phyloP scores from a whole-genome alignment of 2,797 vertebrate species.

The Sphenodon punctatus region DNA sequence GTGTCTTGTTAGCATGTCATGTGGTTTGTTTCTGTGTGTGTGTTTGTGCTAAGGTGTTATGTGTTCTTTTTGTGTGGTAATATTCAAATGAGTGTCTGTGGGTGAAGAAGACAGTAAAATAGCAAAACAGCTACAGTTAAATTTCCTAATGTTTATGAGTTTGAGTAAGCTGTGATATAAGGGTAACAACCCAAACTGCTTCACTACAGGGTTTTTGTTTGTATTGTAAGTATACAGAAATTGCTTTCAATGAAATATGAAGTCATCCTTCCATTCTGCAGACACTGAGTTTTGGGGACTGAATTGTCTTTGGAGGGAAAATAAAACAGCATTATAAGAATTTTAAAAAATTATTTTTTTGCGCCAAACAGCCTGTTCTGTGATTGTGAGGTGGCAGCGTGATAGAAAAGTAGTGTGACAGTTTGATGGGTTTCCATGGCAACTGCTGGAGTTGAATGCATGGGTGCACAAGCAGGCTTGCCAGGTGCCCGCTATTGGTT shows the following conservation, averaged over 20 bases:
- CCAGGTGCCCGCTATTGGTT: constrained; percentile 68
- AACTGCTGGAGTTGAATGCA: constrained; percentile 70
- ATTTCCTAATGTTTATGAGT: too few species aligned
- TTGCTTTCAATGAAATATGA: neutral
- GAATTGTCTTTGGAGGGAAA: constrained; percentile 40
- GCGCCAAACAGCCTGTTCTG: constrained; percentile 38
- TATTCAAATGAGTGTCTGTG: too few species aligned
- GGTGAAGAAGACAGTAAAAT: too few species aligned
- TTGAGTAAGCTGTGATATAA: too few species aligned
- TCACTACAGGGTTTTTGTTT: too few species aligned
- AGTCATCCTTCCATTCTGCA: constrained; percentile 7
- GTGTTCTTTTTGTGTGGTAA: too few species aligned
- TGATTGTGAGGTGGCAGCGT: constrained; percentile 42
- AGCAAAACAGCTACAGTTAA: too few species aligned
- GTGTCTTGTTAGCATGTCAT: too few species aligned
- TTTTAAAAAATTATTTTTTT: constrained; percentile 8
- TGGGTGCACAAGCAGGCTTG: constrained; percentile 64
- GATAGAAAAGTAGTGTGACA: constrained; percentile 52
- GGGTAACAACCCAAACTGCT: too few species aligned
- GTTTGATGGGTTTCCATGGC: constrained; percentile 75
- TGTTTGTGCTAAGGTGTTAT: too few species aligned
- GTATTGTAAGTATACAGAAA: neutral
- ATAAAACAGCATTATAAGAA: neutral
- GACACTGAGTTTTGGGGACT: neutral
- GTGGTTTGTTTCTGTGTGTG: too few species aligned